phyloP scores from a whole-genome alignment of 2,113 vertebrate genomes.

The Athene noctua region DNA sequence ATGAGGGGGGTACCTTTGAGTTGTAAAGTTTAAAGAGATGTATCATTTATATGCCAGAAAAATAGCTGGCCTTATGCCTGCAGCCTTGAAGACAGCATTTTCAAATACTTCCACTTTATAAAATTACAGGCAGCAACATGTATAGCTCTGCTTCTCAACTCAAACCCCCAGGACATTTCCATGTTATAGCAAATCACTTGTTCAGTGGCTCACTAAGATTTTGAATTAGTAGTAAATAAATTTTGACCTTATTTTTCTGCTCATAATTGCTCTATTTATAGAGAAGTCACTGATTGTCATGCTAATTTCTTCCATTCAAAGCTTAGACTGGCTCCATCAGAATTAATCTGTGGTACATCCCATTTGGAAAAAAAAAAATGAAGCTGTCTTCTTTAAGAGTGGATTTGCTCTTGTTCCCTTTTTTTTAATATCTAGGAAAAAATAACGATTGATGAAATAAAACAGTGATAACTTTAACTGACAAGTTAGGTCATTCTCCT shows the following conservation, averaged over 20 bases:
- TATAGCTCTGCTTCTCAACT: slow-evolving; percentile 31
- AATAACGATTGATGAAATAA: neutral
- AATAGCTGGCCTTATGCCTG: neutral
- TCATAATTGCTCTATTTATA: slow-evolving; percentile 45
- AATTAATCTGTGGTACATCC: neutral
- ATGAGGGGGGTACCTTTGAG: neutral
- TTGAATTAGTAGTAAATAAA: slow-evolving; percentile 59
- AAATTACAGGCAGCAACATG: neutral
- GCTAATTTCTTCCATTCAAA: neutral
- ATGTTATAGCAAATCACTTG: slow-evolving; percentile 34
- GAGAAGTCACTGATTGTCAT: slow-evolving; percentile 21
- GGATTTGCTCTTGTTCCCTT: neutral
- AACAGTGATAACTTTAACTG: neutral
- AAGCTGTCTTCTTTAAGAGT: neutral
- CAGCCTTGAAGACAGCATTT: neutral
- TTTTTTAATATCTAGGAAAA: neutral
- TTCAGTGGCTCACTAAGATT: slow-evolving; percentile 48
- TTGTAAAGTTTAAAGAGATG: neutral
- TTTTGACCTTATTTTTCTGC: slow-evolving; percentile 58
- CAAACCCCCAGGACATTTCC: slow-evolving; percentile 33
- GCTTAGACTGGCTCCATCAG: neutral
- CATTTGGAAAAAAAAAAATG: neutral
- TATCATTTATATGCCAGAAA: neutral
- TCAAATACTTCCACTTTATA: slow-evolving; percentile 6
- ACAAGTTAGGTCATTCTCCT: neutral